Percentiles rank a stretch among this genome's conserved stretches.
These are phyloP conservation scores for Crypturellus tataupa DNA, from an alignment of 2,797 vertebrate species.

Conservation along the genomic window DNA sequence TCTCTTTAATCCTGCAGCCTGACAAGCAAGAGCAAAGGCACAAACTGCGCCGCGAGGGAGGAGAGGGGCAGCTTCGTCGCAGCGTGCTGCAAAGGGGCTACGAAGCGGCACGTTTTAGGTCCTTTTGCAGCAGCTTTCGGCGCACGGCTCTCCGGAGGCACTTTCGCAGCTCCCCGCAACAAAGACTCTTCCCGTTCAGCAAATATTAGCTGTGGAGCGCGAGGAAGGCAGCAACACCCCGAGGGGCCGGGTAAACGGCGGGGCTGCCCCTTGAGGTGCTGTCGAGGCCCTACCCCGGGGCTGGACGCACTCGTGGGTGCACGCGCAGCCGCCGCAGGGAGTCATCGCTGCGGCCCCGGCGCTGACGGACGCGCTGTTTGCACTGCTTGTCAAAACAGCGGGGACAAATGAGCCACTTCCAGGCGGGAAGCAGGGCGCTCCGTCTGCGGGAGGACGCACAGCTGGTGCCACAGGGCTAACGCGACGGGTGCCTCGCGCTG, in stretches of 20 bases:
- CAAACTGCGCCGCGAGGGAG: not conserved
- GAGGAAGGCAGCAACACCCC: no score
- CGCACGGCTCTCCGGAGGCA: not conserved
- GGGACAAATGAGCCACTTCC: not conserved
- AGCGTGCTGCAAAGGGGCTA: no score
- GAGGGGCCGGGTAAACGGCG: not conserved
- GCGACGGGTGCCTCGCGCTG: not conserved
- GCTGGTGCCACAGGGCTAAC: no score
- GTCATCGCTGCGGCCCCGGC: not conserved
- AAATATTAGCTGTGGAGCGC: not conserved
- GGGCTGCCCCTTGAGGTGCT: no score
- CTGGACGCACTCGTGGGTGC: no score
- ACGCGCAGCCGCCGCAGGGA: no score
- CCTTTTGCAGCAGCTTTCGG: not conserved
- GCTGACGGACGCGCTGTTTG: not conserved
- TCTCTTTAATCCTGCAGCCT: not conserved
- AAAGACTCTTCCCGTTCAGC: not conserved
- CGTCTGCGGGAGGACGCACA: not conserved
- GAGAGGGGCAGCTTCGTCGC: not conserved
- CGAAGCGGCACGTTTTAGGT: rapidly evolving
- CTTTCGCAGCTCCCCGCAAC: not conserved
- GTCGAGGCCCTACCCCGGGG: no score
- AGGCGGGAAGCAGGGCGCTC: not conserved
- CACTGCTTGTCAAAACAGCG: not conserved
- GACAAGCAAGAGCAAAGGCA: not conserved